Conservation (phyloP, 2,113 vertebrate genomes). For the Podocnemis expansa region DNA sequence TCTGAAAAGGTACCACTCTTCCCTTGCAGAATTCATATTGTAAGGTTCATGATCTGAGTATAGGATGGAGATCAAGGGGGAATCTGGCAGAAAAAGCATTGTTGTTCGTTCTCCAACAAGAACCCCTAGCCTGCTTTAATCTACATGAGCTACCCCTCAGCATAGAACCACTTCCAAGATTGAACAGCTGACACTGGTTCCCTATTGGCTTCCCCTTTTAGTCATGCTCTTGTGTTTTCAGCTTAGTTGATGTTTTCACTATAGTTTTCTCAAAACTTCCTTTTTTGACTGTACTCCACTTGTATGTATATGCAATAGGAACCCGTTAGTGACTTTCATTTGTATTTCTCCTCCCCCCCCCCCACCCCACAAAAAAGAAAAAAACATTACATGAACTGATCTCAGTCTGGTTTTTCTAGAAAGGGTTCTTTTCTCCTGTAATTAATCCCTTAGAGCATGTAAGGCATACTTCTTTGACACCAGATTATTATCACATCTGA, state of each 20-base stretch:
- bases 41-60: too few relatives aligned
- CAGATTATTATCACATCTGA: not conserved
- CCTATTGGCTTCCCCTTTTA: not conserved
- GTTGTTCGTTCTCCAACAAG: not conserved
- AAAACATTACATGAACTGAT: constrained; percentile 7
- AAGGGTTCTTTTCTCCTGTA: not conserved
- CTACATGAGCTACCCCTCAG: not conserved
- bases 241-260: not conserved
- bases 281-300: not conserved
- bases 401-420: constrained; percentile 16
- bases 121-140: not conserved
- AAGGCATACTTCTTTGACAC: not conserved
- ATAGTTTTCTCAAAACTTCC: not conserved
- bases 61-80: not conserved
- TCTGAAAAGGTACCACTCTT: not conserved
- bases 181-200: not conserved
- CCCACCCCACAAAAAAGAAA: not conserved
- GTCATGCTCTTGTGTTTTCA: not conserved
- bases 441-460: not conserved
- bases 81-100: not conserved
- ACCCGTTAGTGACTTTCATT: not conserved
- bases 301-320: not conserved
- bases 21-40: not conserved
- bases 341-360: not conserved
- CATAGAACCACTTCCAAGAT: not conserved